Base-by-base conservation (phyloP, 2,797 vertebrate genomes). In the Xerus rutilus region DNA sequence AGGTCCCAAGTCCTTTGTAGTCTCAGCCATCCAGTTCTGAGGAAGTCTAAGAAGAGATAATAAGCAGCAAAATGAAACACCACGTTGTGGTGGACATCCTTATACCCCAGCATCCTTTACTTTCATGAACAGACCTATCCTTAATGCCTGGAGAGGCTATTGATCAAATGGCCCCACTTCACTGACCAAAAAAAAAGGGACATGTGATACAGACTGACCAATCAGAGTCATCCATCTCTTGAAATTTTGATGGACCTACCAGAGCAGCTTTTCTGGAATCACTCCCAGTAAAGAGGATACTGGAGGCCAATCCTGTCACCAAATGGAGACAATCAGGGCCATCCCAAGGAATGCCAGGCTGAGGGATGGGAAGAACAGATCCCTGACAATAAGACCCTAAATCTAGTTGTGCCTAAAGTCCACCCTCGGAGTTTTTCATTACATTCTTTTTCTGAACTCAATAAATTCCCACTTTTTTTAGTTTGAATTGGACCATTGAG, bases 1-100 rank as follows among this genome's bases (percentile, higher is more conserved):
- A 20, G 98, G 97, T 73, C 98, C 98, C 88, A 98, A 49, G 89
- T 99, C 99, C 94, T 98, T 98, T 0, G 86, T 95, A 32, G 97
- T 98, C 97, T 99, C 99, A 1, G 94, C 96, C 3, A 98, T 98
- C 99, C 99, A 99, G 47, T 97, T 97, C 92, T 91, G 86, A 85
- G 95, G 96, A 47, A 21, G 65, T 39, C 90, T 97, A 67, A 5
- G 62, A 89, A 92, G 72, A 96, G 65, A 96, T 0, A n/a, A 92
- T 0, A 74, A 77, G 52, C 67, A 81, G 25, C 11, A 14, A 76
- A 28, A 3, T 73, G 25, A 92, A 94, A 93, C 35, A 13, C 0
- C 1, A 5, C 9, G 7, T 25, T 14, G 8, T 23, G 17, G 43
- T 72, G 69, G 69, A 23, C 15, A 70, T 35, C 77, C 23, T 67